Evolutionary conservation across 2,797 vertebrate species (phyloP), one percentile per base, ranked within the genome.

Genomic region (Helostoma temminkii): DNA sequence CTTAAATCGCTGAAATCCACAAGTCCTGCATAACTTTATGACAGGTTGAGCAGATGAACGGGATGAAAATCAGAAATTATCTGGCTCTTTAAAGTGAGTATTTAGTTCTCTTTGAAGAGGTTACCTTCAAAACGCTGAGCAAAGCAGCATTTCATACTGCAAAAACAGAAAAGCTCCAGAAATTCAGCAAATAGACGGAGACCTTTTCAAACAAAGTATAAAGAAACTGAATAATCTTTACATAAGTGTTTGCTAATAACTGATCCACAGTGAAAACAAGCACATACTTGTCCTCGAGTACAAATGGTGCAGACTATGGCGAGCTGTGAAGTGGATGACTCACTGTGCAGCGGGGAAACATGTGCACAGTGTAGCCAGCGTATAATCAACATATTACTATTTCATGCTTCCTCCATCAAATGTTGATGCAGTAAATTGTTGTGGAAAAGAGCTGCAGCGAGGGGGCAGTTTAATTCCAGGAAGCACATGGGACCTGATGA

Each of bases 341-440:
- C 80, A 65, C 42, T 7, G 63, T 16, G 59, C 10, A n/a, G 30
- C 32, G 16, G 47, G 62, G 52, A 30, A 30, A 25, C 26, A 6
- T 24, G 37, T 41, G 49, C 46, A 4, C 47, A 8, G 32, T 25
- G 41, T 10, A 36, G 37, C 55, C 60, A 1, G 16, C 6, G 21
- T 39, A 49, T 80, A 76, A 81, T 59, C 52, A 57, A 55, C 36
- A 52, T 34, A 73, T 93, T 84, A 90, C 65, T 81, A 71, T 90
- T 92, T 87, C 30, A 86, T 90, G 59, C 21, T 12, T 58, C 43
- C 61, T 45, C 78, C 84, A 82, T 93, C 30, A 68, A 84, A 83
- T 41, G 62, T 88, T 86, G 37, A 91, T 87, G 76, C 30, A 24
- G 37, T 66, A 72, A 78, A 73, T 80, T 72, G 71, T 36, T 69